Base-by-base conservation (phyloP, 2,797 vertebrate genomes). In the Neostethus bicornis region DNA sequence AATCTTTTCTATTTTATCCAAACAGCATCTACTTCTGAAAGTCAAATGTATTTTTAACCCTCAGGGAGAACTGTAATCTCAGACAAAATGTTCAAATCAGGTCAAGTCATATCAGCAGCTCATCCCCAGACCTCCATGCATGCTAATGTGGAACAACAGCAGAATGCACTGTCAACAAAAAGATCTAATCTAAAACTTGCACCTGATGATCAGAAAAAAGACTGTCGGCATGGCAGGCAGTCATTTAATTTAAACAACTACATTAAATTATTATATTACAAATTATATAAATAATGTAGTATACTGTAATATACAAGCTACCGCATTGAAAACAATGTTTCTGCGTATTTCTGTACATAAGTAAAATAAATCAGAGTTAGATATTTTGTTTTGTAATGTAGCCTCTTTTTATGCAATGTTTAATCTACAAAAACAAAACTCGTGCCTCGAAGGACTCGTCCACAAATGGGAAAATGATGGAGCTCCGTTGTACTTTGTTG, bases 41-140 rank as follows among this genome's bases (percentile, higher is more conserved):
- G 44, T 41, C 56, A 75, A 60, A 47, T 56, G 65, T 68, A 51
- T 73, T 53, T 65, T 34, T 24, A 57, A 54, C 37, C 73, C 77
- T 77, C 64, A n/a, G 34, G 68, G 70, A 80, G 65, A 45, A 37
- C 46, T 58, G 70, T 59, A 73, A 84, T 81, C 75, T 69, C 70
- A 75, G 77, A 66, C 62, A 75, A 76, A 82, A 80, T 68, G 66
- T 62, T 78, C 61, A 79, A 87, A 85, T 85, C 81, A 81, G 83
- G 85, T 87, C 85, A 87, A 73, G 77, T 81, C 80, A 79, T 82
- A 85, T 82, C 77, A 78, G 71, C 70, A 61, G 66, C 80, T 84
- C 65, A 28, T 11, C 11, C 42, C 52, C 65, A 73, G 29, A 58
- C 74, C 55, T 72, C 57, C 55, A 53, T 17, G 29, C 68, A 79